Percentiles rank a stretch among this genome's conserved stretches.
These are phyloP conservation scores for Isotomurus palustris DNA, from an alignment of 2,888 invertebrate genomes.

Conservation along the genomic window DNA sequence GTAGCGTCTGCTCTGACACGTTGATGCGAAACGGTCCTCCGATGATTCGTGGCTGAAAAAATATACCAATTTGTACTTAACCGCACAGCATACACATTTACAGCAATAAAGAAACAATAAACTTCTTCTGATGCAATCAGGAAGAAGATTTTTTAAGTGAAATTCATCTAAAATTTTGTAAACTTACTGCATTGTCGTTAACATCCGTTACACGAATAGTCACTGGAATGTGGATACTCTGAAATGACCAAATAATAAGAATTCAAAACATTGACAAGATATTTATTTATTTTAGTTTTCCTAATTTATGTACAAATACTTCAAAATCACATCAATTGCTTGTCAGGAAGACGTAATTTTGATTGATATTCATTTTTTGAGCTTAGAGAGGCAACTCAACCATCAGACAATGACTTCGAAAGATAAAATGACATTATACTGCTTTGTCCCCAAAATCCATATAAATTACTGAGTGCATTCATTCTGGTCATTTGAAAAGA, in stretches of 20 bases:
- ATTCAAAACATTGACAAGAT: constrained; percentile 45
- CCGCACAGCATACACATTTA: too few relatives aligned
- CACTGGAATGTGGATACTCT: constrained; percentile 74
- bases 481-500: too few relatives aligned
- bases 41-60: constrained; percentile 32
- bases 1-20: constrained; percentile 43
- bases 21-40: constrained; percentile 36
- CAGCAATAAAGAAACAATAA: too few relatives aligned
- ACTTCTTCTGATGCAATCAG: too few relatives aligned
- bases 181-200: constrained; percentile 34
- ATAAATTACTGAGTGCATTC: too few relatives aligned
- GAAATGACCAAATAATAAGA: constrained; percentile 47
- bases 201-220: constrained; percentile 76
- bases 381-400: too few relatives aligned
- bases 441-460: too few relatives aligned
- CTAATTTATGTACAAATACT: constrained; percentile 1
- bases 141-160: background rate
- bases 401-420: too few relatives aligned
- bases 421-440: too few relatives aligned
- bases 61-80: background rate
- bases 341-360: background rate
- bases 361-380: too few relatives aligned
- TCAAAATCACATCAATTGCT: constrained; percentile 9
- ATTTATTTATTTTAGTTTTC: background rate
- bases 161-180: background rate